Base-by-base conservation (phyloP, 2,797 vertebrate species). In the Poecilia wingei region DNA sequence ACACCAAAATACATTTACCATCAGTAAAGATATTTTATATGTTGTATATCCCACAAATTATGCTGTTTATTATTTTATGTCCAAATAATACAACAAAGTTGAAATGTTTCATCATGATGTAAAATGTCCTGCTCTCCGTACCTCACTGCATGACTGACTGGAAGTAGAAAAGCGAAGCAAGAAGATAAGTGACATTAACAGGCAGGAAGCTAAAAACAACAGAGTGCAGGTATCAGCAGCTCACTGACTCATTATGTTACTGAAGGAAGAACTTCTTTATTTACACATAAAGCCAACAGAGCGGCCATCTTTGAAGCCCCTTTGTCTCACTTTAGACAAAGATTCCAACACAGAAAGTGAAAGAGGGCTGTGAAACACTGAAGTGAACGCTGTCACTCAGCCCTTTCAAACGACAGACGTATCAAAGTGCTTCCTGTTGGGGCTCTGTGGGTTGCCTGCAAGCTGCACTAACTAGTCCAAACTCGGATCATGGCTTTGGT, bases 401-500 rank as follows among this genome's bases (percentile, higher is more conserved):
- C 39, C 7, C 3, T 77, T 77, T 88, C 53, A 82, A 78, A 81
- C 77, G 18, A 79, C 13, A 91, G 39, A 83, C 83, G 85, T 71
- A 83, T 74, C 72, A 74, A 83, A 76, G 10, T 77, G 18, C 86
- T 92, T 93, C 91, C 90, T 93, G 92, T 91, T 22, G 2, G 75
- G 59, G 82, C 43, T 82, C n/a, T 83, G 86, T 89, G 82, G 87
- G 86, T 80, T 46, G 84, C 84, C 75, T 92, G 90, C 87, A 91
- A 82, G 79, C 81, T 91, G 88, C 90, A 90, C 78, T 49, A 47
- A 74, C 73, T 4, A 22, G 28, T 71, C 51, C 12, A 43, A 70
- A 41, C 28, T 70, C 61, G 7, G 36, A 74, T 82, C 79, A 75
- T 20, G 1, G 82, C 39, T 53, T 41, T 68, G 75, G 36, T 31